These are phyloP conservation scores for Novumbra hubbsi DNA, from an alignment of 2,797 vertebrate genomes.

Conservation along the genomic window DNA sequence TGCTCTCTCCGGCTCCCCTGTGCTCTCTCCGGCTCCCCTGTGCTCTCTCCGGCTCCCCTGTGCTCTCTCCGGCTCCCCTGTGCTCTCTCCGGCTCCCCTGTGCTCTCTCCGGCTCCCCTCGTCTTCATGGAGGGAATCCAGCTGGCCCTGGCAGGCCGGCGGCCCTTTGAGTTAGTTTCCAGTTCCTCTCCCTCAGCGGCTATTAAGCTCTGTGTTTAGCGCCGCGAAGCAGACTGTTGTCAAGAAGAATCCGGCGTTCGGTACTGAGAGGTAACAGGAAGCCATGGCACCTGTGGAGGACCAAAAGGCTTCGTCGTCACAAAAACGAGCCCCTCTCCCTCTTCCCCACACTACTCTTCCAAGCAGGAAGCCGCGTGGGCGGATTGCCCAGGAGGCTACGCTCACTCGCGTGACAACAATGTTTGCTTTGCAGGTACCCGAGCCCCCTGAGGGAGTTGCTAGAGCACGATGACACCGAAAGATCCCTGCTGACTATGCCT, in stretches of 20 bases:
- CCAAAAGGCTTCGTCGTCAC: background rate
- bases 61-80: too few species aligned
- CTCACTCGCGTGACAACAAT: too few species aligned
- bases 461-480: too few species aligned
- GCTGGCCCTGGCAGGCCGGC: conserved; percentile 14
- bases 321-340: background rate
- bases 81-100: too few species aligned
- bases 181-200: background rate
- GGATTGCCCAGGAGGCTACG: too few species aligned
- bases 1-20: too few species aligned
- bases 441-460: too few species aligned
- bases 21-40: too few species aligned
- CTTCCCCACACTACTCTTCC: background rate
- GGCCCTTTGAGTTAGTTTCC: background rate
- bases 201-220: conserved; percentile 3
- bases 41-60: too few species aligned
- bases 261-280: background rate
- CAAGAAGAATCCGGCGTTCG: background rate
- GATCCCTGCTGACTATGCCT: too few species aligned
- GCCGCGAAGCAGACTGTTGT: background rate
- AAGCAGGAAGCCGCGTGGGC: too few species aligned
- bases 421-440: too few species aligned
- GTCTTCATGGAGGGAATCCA: conserved; percentile 24
- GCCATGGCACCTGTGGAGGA: background rate
- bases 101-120: conserved; percentile 7